Base-by-base conservation (phyloP, 2,888 invertebrate species). In the Sarcophaga rosellei region DNA sequence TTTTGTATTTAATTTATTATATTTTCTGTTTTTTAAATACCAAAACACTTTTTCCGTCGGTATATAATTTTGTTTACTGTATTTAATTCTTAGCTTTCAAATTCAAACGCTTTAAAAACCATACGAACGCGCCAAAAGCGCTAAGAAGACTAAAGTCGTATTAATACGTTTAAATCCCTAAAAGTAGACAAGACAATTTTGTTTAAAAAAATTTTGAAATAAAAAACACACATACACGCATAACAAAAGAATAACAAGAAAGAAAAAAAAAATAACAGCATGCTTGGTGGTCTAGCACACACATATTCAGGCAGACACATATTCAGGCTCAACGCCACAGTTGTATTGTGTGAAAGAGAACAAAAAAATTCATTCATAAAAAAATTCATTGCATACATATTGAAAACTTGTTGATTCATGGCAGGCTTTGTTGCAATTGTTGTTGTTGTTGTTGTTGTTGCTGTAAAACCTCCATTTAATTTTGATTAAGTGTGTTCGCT, bases 81-180 rank as follows among this genome's bases (percentile, higher is more conserved):
- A 35, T 35, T 35, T 35, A 35, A 35, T 66, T 62, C 12, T 53
- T 4, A 17, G 4, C 2, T 53, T 17, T 53, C 17, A 15, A 15
- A 15, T 53, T 53, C 53, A 53, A 53, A 4, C 53, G 12, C 17
- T 53, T 53, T 8, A 0, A 79, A 65, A 86, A 84, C 89, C 90
- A 90, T 91, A 90, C 88, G 89, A 89, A 89, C 90, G 90, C 91
- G 92, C 91, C 92, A 90, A 92, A 91, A 91, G 92, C 91, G 91
- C 90, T 90, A 89, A 90, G 90, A 91, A 89, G 88, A 92, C 91
- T 92, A 90, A 92, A 89, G 88, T 85, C 86, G 35, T 83, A 88
- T 87, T 88, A 90, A 88, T 83, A 77, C 85, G 87, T 59, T 75
- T 70, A 86, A 85, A 47, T 44, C 79, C 88, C 89, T 89, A 75